Evolutionary conservation across 1,140 invertebrate genomes (phyloP), one percentile per base, ranked within the genome.

Genomic region (Lordiphosa mommai): DNA sequence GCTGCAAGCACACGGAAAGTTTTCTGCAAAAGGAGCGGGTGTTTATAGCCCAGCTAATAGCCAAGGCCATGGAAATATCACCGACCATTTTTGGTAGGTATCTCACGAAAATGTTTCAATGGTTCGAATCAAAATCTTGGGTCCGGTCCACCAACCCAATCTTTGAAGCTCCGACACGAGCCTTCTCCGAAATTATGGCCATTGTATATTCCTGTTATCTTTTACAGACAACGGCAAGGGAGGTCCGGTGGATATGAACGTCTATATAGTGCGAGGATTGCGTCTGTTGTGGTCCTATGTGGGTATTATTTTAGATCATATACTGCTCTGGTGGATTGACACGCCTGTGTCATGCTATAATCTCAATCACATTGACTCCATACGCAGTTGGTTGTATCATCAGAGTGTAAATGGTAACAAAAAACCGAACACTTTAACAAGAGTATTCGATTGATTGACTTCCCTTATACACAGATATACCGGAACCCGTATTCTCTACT

Each of bases 311-410:
- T 88, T 94, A 38, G 94, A 95, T 77, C 94, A 95, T 64, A 92
- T 94, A 3, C 89, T 95, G n/a, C 89, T 95, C 1, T 95, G 94
- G 94, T 95, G 94, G 94, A 93, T 93, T 4, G 87, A 92, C 1
- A 92, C 91, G 56, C 92, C 93, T 0, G 89, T 94, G 4, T 92
- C 93, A 12, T 91, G 91, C 30, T 91, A 91, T 86, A 91, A 92
- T 47, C 91, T 93, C 9, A 92, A 92, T 51, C 92, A 93, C 12
- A 93, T 93, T 72, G 91, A 94, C 68, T 93, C 93, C 80, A 91
- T 93, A 44, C 89, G 92, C 36, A 91, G 93, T 69, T 93, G 92
- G 93, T 89, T 94, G 33, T 88, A 89, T 29, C 92, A 91, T 32
- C 92, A 93, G 66, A 91, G 91, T 59, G 89, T 90, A 30, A 92